A percentile compares a stretch with the other conserved stretches of the same genome.
phyloP scores from a whole-genome alignment of 2,113 vertebrate genomes.

The Pelecanus crispus region DNA sequence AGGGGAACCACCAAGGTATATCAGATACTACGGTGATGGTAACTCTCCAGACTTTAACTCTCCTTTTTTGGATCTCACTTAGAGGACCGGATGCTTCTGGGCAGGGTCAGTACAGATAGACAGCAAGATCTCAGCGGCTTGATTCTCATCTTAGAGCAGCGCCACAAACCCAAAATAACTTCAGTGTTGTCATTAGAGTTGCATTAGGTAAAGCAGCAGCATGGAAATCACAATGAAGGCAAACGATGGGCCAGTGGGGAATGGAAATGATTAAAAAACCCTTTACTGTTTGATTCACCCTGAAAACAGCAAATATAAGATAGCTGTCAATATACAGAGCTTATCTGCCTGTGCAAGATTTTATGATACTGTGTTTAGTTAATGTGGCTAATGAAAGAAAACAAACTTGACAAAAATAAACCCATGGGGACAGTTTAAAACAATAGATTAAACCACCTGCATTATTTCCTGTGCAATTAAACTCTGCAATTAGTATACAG shows the following conservation, averaged over 20 bases:
- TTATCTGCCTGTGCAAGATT: not conserved
- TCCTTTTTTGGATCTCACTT: not conserved
- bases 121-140: not conserved
- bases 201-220: not conserved
- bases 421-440: constrained; percentile 43
- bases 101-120: not conserved
- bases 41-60: not conserved
- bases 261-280: not conserved
- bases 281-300: not conserved
- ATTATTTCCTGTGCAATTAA: constrained; percentile 42
- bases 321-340: not conserved
- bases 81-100: not conserved
- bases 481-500: constrained; percentile 53
- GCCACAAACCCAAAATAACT: not conserved
- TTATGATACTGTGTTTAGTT: not conserved
- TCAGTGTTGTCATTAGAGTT: not conserved
- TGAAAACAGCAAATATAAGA: not conserved
- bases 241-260: not conserved
- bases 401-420: constrained; percentile 45
- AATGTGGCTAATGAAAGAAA: not conserved
- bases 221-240: not conserved
- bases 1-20: not conserved
- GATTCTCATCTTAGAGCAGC: not conserved
- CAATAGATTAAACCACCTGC: constrained; percentile 42
- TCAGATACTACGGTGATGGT: too few species aligned